A percentile compares a stretch with the other conserved stretches of the same genome.
These are phyloP conservation scores for Diphyllodes magnificus DNA, from an alignment of 2,113 vertebrate genomes.

Conservation along the genomic window DNA sequence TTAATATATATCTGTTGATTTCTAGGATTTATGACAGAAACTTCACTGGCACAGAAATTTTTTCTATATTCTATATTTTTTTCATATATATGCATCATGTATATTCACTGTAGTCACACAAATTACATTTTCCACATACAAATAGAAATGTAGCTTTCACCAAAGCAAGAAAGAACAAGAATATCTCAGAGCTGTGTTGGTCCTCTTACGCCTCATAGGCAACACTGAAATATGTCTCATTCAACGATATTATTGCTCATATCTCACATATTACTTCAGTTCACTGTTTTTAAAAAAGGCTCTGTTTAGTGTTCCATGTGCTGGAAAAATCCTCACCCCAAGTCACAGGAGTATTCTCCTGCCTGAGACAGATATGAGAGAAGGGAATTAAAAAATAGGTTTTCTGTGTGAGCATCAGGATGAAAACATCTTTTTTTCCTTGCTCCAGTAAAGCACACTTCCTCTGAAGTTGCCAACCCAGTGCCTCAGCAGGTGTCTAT, in stretches of 20 bases:
- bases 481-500: conserved; percentile 3
- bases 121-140: neutral
- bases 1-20: neutral
- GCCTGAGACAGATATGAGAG: neutral
- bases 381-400: neutral
- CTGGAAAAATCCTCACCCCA: neutral
- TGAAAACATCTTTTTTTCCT: neutral
- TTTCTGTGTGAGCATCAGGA: neutral
- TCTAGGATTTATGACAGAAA: neutral
- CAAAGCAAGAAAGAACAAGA: neutral
- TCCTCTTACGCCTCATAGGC: neutral
- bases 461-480: neutral
- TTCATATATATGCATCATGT: neutral
- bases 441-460: neutral
- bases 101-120: neutral
- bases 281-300: neutral
- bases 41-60: neutral
- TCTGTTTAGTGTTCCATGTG: neutral
- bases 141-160: neutral
- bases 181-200: neutral
- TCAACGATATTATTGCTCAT: neutral
- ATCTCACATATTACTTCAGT: neutral
- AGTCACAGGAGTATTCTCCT: neutral
- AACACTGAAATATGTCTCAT: neutral
- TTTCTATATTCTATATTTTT: neutral